Base-by-base conservation (phyloP, 2,888 invertebrate genomes). In the Xanthia togata region DNA sequence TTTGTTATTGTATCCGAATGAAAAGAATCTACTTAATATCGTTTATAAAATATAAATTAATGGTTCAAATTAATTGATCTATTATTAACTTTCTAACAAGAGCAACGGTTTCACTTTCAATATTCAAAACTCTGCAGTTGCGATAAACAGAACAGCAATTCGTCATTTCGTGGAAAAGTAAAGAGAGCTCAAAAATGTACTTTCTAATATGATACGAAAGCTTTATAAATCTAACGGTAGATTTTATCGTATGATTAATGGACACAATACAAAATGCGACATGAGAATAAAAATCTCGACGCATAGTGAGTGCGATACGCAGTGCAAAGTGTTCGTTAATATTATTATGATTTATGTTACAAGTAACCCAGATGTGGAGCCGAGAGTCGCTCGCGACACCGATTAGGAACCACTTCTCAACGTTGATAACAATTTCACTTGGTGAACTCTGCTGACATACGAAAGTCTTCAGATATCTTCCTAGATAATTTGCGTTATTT, bases 291-390 rank as follows among this genome's bases (percentile, higher is more conserved):
- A 88, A 88, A 83, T 81, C 82, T 77, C 67, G 35, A 23, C n/a
- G 59, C 63, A 47, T 75, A 78, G 62, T 70, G 63, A 79, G 64
- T 70, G 62, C 71, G 78, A 82, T 84, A 87, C 81, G 64, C 86
- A 87, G 85, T 88, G 89, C 85, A 88, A 86, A 91, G 87, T 89
- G 85, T 90, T 91, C 90, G 91, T 94, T 93, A 91, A 90, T 91
- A 89, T 92, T 91, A 94, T 94, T 93, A 93, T 94, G 94, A 95
- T 94, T 94, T 93, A 95, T 93, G 91, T 88, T 90, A 88, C 91
- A 91, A 91, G 89, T 93, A 93, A 93, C 95, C 95, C 91, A 95
- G 90, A 92, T 94, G 88, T 88, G 79, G 80, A 73, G 83, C 85
- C 89, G 89, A 90, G 87, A 85, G 78, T n/a, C 69, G 86, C 88